Evolutionary conservation across 1,140 invertebrate genomes (phyloP).

Genomic region (Trichomalopsis sarcophagae): DNA sequence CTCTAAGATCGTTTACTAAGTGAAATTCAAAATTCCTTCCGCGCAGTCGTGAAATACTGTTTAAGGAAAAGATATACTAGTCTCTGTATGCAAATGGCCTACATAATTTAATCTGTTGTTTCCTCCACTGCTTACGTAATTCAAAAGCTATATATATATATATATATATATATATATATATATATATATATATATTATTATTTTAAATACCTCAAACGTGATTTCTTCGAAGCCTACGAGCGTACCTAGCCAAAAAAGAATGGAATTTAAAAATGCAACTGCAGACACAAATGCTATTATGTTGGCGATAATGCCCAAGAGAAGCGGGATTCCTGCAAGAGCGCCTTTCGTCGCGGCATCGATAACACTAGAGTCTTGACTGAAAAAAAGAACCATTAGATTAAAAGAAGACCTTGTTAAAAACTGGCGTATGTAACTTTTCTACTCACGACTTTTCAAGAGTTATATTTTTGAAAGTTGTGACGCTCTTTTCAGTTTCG

Average conservation of each 20-base stretch:
- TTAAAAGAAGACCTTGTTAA: slow-evolving; percentile 23
- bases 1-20: neutral
- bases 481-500: slow-evolving; percentile 86
- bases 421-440: neutral
- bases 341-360: slow-evolving; percentile 94
- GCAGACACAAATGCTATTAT: slow-evolving; percentile 94
- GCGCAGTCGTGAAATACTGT: no score
- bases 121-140: no score
- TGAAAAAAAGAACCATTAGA: slow-evolving; percentile 66
- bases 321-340: slow-evolving; percentile 85
- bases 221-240: slow-evolving; percentile 80
- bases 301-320: slow-evolving; percentile 92
- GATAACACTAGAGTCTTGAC: slow-evolving; percentile 86
- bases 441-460: slow-evolving; percentile 79
- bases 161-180: neutral
- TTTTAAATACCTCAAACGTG: slow-evolving; percentile 73
- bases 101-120: no score
- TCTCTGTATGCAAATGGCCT: no score
- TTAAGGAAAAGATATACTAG: no score
- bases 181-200: neutral
- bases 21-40: neutral
- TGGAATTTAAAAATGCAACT: slow-evolving; percentile 87
- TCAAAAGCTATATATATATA: neutral
- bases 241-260: slow-evolving; percentile 86
- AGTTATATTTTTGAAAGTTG: slow-evolving; percentile 80